These are phyloP conservation scores for Nothura maculosa DNA, from an alignment of 2,797 vertebrate species.

Conservation along the genomic window DNA sequence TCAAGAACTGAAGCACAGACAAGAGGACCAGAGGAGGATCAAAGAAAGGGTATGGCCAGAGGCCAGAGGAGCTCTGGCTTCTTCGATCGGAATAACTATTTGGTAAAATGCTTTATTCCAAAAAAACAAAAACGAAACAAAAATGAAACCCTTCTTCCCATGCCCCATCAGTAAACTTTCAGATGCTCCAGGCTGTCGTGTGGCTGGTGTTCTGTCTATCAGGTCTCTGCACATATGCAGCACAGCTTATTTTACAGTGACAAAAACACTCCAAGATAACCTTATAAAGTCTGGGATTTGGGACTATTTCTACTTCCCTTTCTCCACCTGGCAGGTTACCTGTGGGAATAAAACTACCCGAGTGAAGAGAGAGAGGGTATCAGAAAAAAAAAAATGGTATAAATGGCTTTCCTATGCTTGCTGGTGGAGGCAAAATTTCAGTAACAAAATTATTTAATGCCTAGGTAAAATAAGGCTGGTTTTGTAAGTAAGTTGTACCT, in stretches of 20 bases:
- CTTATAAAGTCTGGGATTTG: not conserved
- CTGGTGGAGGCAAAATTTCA: not conserved
- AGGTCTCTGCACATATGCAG: not conserved
- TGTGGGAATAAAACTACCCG: not conserved
- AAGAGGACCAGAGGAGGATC: not conserved
- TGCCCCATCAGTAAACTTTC: not conserved
- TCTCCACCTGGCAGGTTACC: not conserved
- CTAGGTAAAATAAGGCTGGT: not conserved
- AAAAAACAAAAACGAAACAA: not conserved
- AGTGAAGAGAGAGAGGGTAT: not conserved
- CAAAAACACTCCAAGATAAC: not conserved
- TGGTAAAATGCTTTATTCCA: not conserved
- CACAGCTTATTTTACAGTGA: not conserved
- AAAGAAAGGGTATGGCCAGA: not conserved
- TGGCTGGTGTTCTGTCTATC: fast-evolving
- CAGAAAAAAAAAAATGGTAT: not conserved
- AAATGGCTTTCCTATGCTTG: not conserved
- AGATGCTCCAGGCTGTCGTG: not conserved
- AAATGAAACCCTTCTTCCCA: not conserved
- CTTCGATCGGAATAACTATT: not conserved
- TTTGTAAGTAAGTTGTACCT: not conserved
- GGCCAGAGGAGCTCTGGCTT: not conserved
- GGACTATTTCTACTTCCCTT: not conserved
- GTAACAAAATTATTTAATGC: not conserved
- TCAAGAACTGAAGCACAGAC: not conserved